Evolutionary conservation across 2,113 vertebrate genomes (phyloP).

Genomic region (Tretioscincus oriximinensis): DNA sequence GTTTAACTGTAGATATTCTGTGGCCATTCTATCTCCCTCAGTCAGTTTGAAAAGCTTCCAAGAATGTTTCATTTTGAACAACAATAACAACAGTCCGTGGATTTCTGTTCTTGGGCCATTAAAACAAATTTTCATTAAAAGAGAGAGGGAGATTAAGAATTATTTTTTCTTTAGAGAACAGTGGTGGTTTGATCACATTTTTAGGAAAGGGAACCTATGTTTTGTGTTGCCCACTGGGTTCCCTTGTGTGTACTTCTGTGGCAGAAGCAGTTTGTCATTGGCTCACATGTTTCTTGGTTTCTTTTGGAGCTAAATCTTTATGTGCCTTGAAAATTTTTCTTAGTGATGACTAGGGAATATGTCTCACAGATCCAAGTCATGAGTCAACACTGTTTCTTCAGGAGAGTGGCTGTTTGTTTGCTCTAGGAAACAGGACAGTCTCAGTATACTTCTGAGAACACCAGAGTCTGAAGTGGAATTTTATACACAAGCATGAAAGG

Average conservation of each 20-base stretch:
- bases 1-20: too few relatives aligned
- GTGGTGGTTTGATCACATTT: neutral
- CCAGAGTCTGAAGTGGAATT: neutral
- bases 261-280: neutral
- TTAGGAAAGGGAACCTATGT: neutral
- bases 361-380: neutral
- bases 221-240: neutral
- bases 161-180: neutral
- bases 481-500: neutral
- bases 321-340: constrained; percentile 4
- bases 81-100: too few relatives aligned
- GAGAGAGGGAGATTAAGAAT: neutral
- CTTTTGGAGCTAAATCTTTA: neutral
- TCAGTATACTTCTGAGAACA: neutral
- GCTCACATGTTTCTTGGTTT: neutral
- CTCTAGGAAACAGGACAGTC: neutral
- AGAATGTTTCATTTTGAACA: too few relatives aligned
- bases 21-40: too few relatives aligned
- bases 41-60: too few relatives aligned
- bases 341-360: neutral
- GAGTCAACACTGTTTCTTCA: neutral
- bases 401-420: neutral
- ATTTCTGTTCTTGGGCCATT: too few relatives aligned
- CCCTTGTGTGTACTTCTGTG: neutral
- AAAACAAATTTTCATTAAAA: too few relatives aligned